phyloP scores from a whole-genome alignment of 1,140 invertebrate species.

The Dendrolimus kikuchii region DNA sequence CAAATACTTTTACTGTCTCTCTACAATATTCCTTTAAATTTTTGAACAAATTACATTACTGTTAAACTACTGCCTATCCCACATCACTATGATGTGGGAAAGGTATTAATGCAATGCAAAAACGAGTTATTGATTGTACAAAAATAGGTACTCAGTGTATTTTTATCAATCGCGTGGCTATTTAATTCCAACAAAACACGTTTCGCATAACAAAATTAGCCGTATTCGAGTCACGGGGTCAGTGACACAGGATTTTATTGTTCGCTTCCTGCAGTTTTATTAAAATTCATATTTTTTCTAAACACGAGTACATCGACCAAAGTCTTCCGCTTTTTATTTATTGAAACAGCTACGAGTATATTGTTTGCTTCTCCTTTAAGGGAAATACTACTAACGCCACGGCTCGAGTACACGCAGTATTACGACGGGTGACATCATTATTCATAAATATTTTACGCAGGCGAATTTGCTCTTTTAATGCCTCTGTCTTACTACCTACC shows the following conservation, averaged over 20 bases:
- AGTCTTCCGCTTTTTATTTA: conserved; percentile 28
- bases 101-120: neutral
- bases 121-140: neutral
- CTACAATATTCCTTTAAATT: conserved; percentile 7
- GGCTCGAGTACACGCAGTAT: conserved; percentile 1
- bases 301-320: conserved; percentile 24
- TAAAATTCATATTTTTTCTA: conserved; percentile 52
- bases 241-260: conserved; percentile 61
- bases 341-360: conserved; percentile 4
- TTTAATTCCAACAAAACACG: conserved; percentile 45
- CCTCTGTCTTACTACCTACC: no score
- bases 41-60: neutral
- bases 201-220: conserved; percentile 51
- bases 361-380: conserved; percentile 10
- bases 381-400: conserved; percentile 5
- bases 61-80: neutral
- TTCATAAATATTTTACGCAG: neutral
- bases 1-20: conserved; percentile 16
- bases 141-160: neutral
- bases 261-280: conserved; percentile 55
- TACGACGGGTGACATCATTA: conserved; percentile 6
- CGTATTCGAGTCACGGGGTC: conserved; percentile 60
- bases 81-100: neutral
- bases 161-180: neutral
- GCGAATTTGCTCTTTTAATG: neutral